Percentiles rank a stretch among this genome's conserved stretches.
Conservation (phyloP, 2,797 vertebrate genomes). For the Nyctibius grandis region DNA sequence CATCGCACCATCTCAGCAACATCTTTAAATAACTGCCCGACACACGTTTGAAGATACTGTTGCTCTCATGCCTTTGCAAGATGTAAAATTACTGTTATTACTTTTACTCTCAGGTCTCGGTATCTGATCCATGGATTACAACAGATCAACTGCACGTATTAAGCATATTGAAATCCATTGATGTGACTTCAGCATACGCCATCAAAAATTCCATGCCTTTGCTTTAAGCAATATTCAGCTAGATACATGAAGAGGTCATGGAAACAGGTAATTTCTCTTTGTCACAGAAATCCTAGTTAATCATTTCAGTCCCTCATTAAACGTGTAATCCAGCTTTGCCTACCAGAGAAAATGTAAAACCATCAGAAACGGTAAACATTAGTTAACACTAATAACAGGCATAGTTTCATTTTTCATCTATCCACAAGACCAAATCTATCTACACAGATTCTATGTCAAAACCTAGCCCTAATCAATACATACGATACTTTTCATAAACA, state of each 20-base stretch:
- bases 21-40: background rate
- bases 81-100: background rate
- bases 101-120: background rate
- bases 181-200: background rate
- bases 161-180: background rate
- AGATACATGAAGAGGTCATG: background rate
- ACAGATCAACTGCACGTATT: background rate
- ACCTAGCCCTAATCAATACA: background rate
- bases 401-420: background rate
- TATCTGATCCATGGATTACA: background rate
- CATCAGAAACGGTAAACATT: background rate
- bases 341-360: background rate
- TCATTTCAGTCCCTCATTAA: background rate
- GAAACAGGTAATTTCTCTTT: background rate
- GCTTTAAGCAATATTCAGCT: background rate
- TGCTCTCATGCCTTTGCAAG: background rate
- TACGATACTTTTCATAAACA: background rate
- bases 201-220: background rate
- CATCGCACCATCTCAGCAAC: background rate
- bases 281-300: background rate
- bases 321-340: background rate
- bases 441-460: background rate
- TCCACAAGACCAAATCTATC: background rate
- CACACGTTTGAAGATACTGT: background rate
- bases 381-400: background rate